Base-by-base conservation (phyloP, 2,113 vertebrate species). In the Cyanistes caeruleus region DNA sequence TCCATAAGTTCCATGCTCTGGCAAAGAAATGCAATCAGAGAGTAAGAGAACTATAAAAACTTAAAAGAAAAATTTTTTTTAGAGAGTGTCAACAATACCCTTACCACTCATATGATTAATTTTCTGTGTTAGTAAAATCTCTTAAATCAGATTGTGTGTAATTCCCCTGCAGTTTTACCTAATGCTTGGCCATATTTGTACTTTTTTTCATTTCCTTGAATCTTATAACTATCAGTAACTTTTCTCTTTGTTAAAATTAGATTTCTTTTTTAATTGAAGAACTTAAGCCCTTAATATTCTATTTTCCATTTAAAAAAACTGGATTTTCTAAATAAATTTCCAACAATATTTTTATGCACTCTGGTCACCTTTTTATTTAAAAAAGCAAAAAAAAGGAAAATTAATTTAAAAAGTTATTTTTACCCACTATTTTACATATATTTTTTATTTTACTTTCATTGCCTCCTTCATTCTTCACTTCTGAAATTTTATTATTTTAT, bases 361-460 rank as follows among this genome's bases (percentile, higher is more conserved):
- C 4, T 9, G 8, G 20, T 13, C 9, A 77, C 3, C 3, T 53
- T 65, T 68, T 37, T 23, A 37, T 28, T 30, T n/a, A 48, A n/a
- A 17, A 19, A 52, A 31, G n/a, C n/a, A n/a, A 19, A 27, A 33
- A 20, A 39, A 1, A 33, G 33, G 3, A 2, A 92, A 63, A 4
- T 17, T 3, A 0, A 55, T 48, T 84, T 0, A 33, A 52, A 75
- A 48, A 14, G 9, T 49, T 0, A 3, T 12, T 41, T 58, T 65
- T 39, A 7, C 1, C 22, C 10, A 5, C 77, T 81, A 44, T 52
- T 49, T 77, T 62, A 15, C 0, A 0, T 35, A 15, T 49, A 70
- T 78, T 92, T 76, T 62, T 70, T 78, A 30, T 52, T 43, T 72
- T 79, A 0, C 7, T 88, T 30, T 68, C 18, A 72, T 33, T 74